Base-by-base conservation (phyloP, 2,113 vertebrate genomes). In the Boulengeromyrus knoepffleri region DNA sequence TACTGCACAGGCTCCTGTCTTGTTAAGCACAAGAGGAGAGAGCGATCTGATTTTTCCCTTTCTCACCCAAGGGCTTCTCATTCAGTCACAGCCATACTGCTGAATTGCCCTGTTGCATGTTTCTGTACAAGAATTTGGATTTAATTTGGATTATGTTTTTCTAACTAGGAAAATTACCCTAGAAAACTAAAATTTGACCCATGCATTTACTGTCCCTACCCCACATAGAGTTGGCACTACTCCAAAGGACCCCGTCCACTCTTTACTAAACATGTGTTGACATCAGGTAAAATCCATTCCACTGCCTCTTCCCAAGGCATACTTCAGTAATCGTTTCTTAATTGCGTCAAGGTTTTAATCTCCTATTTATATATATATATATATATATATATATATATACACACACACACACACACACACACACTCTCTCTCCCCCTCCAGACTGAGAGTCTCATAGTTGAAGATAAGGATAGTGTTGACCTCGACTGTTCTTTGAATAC, bases 271-370 rank as follows among this genome's bases (percentile, higher is more conserved):
- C 42, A 13, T 17, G 12, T 50, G 17, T 42, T 56, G 53, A 56
- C 19, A 56, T 56, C 53, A 39, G 53, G 53, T 66, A 15, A 62
- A 66, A 13, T 17, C 87, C 50, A 46, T 86, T 86, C 31, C 86
- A 45, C 39, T 58, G 24, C 52, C 49, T 31, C n/a, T 39, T 90
- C 88, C 17, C 88, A 90, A 88, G 92, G 66, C 85, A 46, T 45
- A 17, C 85, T 56, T 90, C 91, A 89, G 56, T 89, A 90, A 88
- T 86, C 12, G 88, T 91, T 17, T 93, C 85, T 90, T 92, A 10
- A 0, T 89, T 89, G 77, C 15, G 15, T 3, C 13, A 17, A 77
- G 15, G 70, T 21, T 92, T 89, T 92, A 89, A 86, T 89, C 90
- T 80, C 47, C 77, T 88, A 42, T 15, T n/a, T 52, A 47, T 31